Percentiles rank a stretch among this genome's conserved stretches.
phyloP scores from a whole-genome alignment of 2,797 vertebrate species.

The Macroramphosus scolopax region DNA sequence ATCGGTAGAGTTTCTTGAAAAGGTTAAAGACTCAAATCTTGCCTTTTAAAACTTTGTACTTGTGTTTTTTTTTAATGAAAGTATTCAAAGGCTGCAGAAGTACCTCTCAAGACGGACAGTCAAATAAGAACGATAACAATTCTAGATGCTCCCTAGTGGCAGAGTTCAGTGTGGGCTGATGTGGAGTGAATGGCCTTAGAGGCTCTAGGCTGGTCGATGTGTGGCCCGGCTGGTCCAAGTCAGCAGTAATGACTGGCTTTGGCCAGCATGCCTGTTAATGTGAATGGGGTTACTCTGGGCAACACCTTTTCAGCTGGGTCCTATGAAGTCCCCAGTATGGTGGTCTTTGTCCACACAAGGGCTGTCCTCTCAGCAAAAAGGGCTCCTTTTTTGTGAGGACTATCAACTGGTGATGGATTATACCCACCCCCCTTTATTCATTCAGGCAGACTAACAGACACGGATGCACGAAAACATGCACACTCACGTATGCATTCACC shows the following conservation, averaged over 20 bases:
- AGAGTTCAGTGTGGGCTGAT: slow-evolving; percentile 71
- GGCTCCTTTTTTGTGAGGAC: slow-evolving; percentile 77
- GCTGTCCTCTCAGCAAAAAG: slow-evolving; percentile 81
- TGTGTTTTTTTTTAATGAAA: slow-evolving; percentile 32
- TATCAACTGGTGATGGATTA: slow-evolving; percentile 84
- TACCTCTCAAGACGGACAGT: slow-evolving; percentile 56
- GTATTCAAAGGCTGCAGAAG: slow-evolving; percentile 35
- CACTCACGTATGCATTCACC: slow-evolving; percentile 27
- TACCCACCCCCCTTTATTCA: slow-evolving; percentile 74
- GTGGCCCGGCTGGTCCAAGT: slow-evolving; percentile 80
- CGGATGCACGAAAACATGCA: slow-evolving; percentile 59
- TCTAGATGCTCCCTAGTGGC: slow-evolving; percentile 63
- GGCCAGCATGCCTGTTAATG: slow-evolving; percentile 79
- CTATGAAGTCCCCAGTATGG: slow-evolving; percentile 82
- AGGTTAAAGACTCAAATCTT: too few species aligned
- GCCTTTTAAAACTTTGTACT: too few species aligned
- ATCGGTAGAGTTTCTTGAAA: too few species aligned
- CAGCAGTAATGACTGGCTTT: slow-evolving; percentile 78
- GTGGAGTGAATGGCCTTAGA: slow-evolving; percentile 73
- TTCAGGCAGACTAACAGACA: slow-evolving; percentile 63
- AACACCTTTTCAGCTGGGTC: slow-evolving; percentile 82
- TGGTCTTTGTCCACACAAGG: slow-evolving; percentile 82
- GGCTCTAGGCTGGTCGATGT: slow-evolving; percentile 76
- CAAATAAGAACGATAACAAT: slow-evolving; percentile 62
- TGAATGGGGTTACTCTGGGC: slow-evolving; percentile 82